These are phyloP conservation scores for Beris chalybata DNA, from an alignment of 2,888 invertebrate genomes.

Conservation along the genomic window DNA sequence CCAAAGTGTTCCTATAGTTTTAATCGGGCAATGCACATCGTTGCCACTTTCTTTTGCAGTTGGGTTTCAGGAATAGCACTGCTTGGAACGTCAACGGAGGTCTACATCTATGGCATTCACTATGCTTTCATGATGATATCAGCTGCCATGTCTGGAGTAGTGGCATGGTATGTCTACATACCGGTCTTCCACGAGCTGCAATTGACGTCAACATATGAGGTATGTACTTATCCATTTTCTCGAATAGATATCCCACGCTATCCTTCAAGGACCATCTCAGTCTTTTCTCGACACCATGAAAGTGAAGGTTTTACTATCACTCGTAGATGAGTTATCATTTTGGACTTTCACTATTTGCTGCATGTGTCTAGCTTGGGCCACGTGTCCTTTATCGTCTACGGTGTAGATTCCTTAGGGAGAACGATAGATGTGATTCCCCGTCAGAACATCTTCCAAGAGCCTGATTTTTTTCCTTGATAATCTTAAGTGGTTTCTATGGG, in stretches of 20 bases:
- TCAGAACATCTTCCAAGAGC: no score
- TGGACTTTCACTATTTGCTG: slow-evolving; percentile 7
- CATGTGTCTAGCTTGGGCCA: slow-evolving; percentile 1
- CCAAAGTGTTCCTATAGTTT: no score
- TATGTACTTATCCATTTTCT: slow-evolving; percentile 47
- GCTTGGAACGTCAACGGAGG: slow-evolving; percentile 75
- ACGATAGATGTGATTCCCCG: not conserved
- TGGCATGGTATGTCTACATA: slow-evolving; percentile 64
- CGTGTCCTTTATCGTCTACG: no score
- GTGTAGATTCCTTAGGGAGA: slow-evolving; percentile 3
- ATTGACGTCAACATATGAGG: slow-evolving; percentile 77
- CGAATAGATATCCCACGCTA: not conserved
- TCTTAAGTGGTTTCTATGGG: no score
- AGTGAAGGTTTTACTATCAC: slow-evolving; percentile 1
- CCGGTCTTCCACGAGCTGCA: slow-evolving; percentile 72
- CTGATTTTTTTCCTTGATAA: no score
- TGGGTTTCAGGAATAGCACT: slow-evolving; percentile 76
- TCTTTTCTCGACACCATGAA: no score
- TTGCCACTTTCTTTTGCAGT: slow-evolving; percentile 50
- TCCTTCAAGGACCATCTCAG: no score
- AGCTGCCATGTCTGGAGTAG: slow-evolving; percentile 57
- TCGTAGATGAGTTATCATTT: slow-evolving; percentile 2
- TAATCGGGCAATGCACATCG: no score
- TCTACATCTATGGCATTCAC: slow-evolving; percentile 76
- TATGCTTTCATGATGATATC: slow-evolving; percentile 63